These are phyloP conservation scores for Sipunculus nudus DNA, from an alignment of 2,888 invertebrate species.

Conservation along the genomic window DNA sequence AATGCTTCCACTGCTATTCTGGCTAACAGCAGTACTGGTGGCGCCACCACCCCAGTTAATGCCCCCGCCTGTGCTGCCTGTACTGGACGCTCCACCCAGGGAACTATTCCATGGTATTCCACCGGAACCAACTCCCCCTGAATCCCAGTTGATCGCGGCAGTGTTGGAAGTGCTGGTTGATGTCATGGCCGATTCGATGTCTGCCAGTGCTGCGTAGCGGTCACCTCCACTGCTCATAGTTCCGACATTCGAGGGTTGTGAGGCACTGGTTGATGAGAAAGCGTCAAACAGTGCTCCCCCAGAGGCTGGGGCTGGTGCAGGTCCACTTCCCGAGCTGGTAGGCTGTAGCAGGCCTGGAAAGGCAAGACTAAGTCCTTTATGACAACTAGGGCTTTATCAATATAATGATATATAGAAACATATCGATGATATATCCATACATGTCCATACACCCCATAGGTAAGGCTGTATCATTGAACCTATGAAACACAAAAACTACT, in stretches of 20 bases:
- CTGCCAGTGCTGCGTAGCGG: constrained; percentile 94
- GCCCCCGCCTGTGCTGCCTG: too few species aligned
- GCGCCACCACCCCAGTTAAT: too few species aligned
- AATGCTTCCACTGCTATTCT: too few species aligned
- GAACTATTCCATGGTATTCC: neutral
- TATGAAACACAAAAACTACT: too few species aligned
- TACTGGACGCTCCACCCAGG: too few species aligned
- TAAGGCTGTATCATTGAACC: too few species aligned
- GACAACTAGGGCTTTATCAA: too few species aligned
- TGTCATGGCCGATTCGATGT: constrained; percentile 78
- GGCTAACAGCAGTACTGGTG: too few species aligned
- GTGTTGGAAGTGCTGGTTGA: constrained; percentile 9
- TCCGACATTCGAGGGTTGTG: neutral
- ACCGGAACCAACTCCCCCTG: constrained; percentile 2
- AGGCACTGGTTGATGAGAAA: constrained; percentile 1
- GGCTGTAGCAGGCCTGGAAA: neutral
- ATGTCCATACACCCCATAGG: too few species aligned
- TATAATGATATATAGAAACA: too few species aligned
- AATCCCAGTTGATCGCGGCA: constrained; percentile 28
- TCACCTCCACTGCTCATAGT: constrained; percentile 69
- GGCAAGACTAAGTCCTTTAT: too few species aligned
- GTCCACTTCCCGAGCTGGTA: neutral
- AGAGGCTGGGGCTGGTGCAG: neutral
- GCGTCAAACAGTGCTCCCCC: neutral
- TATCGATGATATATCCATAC: too few species aligned